Base-by-base conservation (phyloP, 2,113 vertebrate genomes). In the Panurus biarmicus region DNA sequence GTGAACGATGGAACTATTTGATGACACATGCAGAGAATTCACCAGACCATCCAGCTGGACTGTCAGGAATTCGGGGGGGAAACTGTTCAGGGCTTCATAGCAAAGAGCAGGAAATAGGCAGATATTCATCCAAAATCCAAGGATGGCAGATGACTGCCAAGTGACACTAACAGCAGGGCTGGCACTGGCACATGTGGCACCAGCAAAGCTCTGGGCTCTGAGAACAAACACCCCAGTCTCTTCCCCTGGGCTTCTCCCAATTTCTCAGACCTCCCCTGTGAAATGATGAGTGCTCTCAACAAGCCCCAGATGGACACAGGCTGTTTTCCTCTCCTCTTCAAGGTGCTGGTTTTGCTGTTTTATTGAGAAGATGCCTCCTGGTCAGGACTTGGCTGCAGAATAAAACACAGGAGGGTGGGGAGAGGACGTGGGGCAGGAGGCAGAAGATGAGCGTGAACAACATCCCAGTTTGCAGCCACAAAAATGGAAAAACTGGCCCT, bases 1-100 rank as follows among this genome's bases (percentile, higher is more conserved):
- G 35, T 51, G 51, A 54, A n/a, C 15, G 19, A 87, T 14, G 42
- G 17, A 73, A 77, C 10, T 11, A 3, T 38, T 2, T 53, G 48
- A 71, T 1, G 4, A 12, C 3, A 3, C 1, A 1, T 8, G 35
- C 20, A 42, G 35, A 36, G 40, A 5, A 47, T 48, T 81, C 58
- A 51, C n/a, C 57, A 61, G 35, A 60, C 36, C 71, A 51, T 26
- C 44, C 0, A 0, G 21, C 26, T 71, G 72, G 20, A 65, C 56
- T 2, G 1, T 11, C 64, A 24, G 31, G 47, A 20, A 22, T 45
- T 73, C 64, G 1, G 5, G 36, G 36, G 51, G n/a, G 10, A 57
- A 85, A 82, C 8, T 20, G 33, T 29, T 48, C 61, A 78, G 36
- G 19, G 18, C 42, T 79, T 61, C 71, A 14, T 2, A 67, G 66